Percentiles rank a stretch among this genome's conserved stretches.
Conservation (phyloP, 2,797 vertebrate genomes). For the Chloroceryle amazona region DNA sequence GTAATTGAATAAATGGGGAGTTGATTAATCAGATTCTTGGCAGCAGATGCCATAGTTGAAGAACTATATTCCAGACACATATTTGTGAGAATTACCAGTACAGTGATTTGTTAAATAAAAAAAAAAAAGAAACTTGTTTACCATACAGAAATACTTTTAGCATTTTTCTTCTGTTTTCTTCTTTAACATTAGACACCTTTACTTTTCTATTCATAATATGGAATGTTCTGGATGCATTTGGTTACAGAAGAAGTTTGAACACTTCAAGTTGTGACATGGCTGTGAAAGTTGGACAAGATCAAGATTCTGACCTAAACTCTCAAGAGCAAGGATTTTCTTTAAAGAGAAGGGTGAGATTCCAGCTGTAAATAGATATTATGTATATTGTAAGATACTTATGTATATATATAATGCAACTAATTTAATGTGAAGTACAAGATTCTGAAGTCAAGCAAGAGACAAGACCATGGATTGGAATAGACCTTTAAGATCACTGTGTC, state of each 20-base stretch:
- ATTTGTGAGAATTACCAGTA: background rate
- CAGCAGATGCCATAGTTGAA: background rate
- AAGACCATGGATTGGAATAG: background rate
- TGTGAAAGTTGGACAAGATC: background rate
- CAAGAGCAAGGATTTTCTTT: background rate
- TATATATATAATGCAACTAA: background rate
- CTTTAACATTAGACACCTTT: background rate
- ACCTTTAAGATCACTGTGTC: fast-evolving
- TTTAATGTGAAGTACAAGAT: background rate
- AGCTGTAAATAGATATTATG: background rate
- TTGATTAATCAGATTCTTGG: background rate
- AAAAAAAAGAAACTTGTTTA: background rate
- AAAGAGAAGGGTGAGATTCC: background rate
- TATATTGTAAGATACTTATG: background rate
- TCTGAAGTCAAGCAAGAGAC: background rate
- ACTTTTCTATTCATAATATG: background rate
- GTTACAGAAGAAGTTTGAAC: background rate
- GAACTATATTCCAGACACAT: background rate
- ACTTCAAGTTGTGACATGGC: background rate
- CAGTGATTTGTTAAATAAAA: background rate
- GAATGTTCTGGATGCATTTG: background rate
- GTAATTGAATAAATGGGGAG: background rate
- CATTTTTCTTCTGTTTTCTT: background rate
- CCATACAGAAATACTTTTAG: background rate
- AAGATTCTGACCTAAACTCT: background rate